Percentiles rank a stretch among this genome's conserved stretches.
Evolutionary conservation across 1,140 invertebrate species (phyloP).

Genomic region (Mya arenaria): DNA sequence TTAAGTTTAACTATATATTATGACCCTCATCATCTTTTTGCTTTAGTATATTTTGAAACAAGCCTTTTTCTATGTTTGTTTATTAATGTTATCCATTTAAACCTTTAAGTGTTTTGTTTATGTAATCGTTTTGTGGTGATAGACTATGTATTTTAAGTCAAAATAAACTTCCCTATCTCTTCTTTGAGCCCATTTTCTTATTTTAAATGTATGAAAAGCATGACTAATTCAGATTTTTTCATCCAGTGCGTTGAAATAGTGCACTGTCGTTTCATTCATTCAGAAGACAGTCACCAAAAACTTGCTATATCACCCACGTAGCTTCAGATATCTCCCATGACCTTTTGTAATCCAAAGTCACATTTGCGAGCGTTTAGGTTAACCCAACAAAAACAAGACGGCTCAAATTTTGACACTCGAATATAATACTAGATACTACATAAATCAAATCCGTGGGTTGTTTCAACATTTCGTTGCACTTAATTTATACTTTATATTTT

Average conservation of each 20-base stretch:
- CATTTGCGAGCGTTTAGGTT: background rate
- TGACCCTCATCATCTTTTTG: no score
- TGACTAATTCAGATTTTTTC: background rate
- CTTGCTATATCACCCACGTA: constrained; percentile 4
- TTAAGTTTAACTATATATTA: no score
- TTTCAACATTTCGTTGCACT: no score
- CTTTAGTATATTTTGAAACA: no score
- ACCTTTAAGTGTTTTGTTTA: no score
- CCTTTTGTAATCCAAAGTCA: constrained; percentile 3
- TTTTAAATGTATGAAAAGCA: background rate
- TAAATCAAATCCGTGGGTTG: background rate
- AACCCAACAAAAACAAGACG: background rate
- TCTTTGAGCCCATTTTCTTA: background rate
- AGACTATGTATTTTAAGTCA: background rate
- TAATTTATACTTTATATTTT: no score
- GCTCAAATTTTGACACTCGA: constrained; percentile 17
- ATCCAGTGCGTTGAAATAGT: background rate
- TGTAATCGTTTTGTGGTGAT: background rate
- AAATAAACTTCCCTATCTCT: background rate
- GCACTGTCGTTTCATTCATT: background rate
- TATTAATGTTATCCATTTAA: no score
- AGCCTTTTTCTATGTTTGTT: no score
- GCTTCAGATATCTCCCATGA: background rate
- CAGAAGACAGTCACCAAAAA: no score
- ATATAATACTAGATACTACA: background rate